Evolutionary conservation across 2,113 vertebrate species (phyloP), one percentile per base, ranked within the genome.

Genomic region (Calidris pugnax): DNA sequence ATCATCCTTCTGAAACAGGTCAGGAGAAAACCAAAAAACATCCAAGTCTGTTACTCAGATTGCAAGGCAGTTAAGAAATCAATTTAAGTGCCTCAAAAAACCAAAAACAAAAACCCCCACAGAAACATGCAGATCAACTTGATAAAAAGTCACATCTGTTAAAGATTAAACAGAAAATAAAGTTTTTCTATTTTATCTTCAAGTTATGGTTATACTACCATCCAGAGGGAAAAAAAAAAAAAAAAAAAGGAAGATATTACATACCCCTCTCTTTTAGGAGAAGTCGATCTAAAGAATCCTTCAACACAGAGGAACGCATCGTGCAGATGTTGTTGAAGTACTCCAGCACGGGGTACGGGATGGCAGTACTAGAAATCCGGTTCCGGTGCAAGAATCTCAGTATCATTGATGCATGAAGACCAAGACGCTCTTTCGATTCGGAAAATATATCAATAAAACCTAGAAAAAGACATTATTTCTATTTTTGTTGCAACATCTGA

Each of bases 381-480:
- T 99, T 99, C 39, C 99, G 98, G 92, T 99, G 99, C 91, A 99
- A 82, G 97, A 99, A 99, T 10, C 98, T 98, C 85, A 99, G 97
- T 68, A 99, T 99, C 98, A 99, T 99, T 6, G 99, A 98, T 15
- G 99, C 98, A 9, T 99, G 99, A 16, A 98, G 96, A 71, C 98
- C 98, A 60, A 99, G 98, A 45, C 98, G 96, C 89, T 99, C 99
- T 91, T 99, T 99, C 2, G 98, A 99, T 89, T 99, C 99, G 13
- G 99, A 99, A 96, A 99, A 99, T 90, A 99, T 99, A 96, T 99
- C 99, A 80, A 99, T 98, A 92, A 99, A 99, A 91, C 99, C 99
- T 99, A 33, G 59, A 90, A 69, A 96, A 23, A 97, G 56, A 94
- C 7, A 35, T 5, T 2, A 35, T 39, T 57, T 68, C 48, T 24